Conservation (phyloP, 2,888 invertebrate genomes). For the Gryllus longicercus region DNA sequence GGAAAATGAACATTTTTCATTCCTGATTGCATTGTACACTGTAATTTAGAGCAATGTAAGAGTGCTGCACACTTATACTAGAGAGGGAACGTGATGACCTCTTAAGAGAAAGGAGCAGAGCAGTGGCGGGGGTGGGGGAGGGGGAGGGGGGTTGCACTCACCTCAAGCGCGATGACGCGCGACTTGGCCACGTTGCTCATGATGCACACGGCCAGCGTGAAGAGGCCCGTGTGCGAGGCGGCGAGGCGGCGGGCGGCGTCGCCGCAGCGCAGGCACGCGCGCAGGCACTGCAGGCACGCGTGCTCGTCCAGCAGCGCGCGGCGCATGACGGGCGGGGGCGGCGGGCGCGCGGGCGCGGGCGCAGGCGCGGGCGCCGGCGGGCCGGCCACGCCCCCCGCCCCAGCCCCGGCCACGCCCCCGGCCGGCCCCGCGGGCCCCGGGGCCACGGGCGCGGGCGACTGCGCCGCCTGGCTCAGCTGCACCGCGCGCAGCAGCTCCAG, state of each 20-base stretch:
- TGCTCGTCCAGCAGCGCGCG: constrained; percentile 80
- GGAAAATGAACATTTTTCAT: too few relatives aligned
- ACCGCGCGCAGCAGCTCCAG: constrained; percentile 82
- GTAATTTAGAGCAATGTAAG: too few relatives aligned
- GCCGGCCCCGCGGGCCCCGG: neutral
- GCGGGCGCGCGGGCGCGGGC: neutral
- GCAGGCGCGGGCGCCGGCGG: too few relatives aligned
- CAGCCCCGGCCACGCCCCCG: constrained; percentile 44
- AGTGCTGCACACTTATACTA: too few relatives aligned
- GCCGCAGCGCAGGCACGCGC: constrained; percentile 70
- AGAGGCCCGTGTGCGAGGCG: constrained; percentile 73
- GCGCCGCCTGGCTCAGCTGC: constrained; percentile 50
- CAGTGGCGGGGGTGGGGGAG: neutral
- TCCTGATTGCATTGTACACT: too few relatives aligned
- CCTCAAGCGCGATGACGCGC: constrained; percentile 81
- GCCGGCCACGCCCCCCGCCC: constrained; percentile 79
- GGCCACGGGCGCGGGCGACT: neutral
- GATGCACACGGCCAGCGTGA: constrained; percentile 80
- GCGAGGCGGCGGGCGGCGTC: constrained; percentile 76
- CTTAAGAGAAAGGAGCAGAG: neutral
- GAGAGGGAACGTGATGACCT: too few relatives aligned
- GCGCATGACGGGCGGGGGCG: constrained; percentile 64
- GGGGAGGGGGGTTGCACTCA: constrained; percentile 44
- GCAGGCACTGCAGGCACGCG: constrained; percentile 83
- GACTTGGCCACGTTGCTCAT: constrained; percentile 85